Evolutionary conservation across 2,113 vertebrate genomes (phyloP).

Genomic region (Mormyrus iriodes): DNA sequence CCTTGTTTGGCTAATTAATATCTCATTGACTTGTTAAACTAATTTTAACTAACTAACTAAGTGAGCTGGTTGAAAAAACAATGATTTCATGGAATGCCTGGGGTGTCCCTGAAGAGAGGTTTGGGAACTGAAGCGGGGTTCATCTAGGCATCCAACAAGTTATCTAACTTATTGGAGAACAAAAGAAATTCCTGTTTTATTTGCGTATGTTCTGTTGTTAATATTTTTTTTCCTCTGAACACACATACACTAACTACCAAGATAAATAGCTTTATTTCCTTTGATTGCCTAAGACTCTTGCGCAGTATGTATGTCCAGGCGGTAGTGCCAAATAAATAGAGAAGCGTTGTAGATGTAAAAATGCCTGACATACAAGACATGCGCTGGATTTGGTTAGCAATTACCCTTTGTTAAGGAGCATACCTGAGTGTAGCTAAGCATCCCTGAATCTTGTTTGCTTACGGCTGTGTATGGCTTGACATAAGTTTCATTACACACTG

Average conservation of each 20-base stretch:
- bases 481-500: neutral
- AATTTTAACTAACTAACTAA: neutral
- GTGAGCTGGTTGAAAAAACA: neutral
- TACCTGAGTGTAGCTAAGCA: neutral
- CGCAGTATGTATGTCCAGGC: neutral
- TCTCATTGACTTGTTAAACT: neutral
- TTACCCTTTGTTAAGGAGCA: neutral
- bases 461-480: neutral
- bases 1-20: neutral
- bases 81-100: neutral
- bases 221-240: neutral
- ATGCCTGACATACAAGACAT: neutral
- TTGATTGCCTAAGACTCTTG: neutral
- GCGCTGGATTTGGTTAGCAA: neutral
- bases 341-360: neutral
- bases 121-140: neutral
- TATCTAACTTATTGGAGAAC: neutral
- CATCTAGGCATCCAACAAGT: neutral
- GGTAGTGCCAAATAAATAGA: neutral
- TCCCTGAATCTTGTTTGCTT: neutral
- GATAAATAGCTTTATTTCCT: neutral
- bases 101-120: neutral
- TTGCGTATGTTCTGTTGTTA: neutral
- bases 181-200: neutral
- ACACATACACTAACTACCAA: neutral